A percentile compares a stretch with the other conserved stretches of the same genome.
phyloP scores from a whole-genome alignment of 2,113 vertebrate genomes.

The Andinoacara biseriatus region DNA sequence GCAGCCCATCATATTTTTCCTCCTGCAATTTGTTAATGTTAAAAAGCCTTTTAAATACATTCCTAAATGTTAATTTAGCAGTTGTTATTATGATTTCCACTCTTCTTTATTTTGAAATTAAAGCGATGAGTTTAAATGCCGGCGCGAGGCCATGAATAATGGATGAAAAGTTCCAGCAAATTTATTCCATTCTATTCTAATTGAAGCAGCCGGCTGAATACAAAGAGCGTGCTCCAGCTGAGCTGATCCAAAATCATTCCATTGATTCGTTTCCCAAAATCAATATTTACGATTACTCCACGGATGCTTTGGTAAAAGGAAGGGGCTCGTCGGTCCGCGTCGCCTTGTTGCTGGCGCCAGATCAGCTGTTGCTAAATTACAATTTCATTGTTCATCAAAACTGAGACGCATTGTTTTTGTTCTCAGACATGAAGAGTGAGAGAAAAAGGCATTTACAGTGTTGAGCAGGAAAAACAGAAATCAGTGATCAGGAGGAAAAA shows the following conservation, averaged over 20 bases:
- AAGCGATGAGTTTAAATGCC: constrained; percentile 44
- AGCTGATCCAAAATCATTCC: constrained; percentile 60
- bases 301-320: constrained; percentile 33
- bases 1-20: neutral
- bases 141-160: constrained; percentile 60
- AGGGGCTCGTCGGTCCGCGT: constrained; percentile 4
- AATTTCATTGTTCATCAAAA: constrained; percentile 11
- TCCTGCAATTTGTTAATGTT: neutral
- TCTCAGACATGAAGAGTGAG: neutral
- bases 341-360: neutral
- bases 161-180: constrained; percentile 63
- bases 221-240: constrained; percentile 60
- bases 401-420: neutral
- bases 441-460: neutral
- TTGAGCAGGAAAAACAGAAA: neutral
- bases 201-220: constrained; percentile 61
- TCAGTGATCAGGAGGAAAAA: neutral
- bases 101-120: constrained; percentile 49
- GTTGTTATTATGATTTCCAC: constrained; percentile 3
- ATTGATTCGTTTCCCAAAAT: constrained; percentile 62
- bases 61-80: constrained; percentile 39
- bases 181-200: constrained; percentile 67
- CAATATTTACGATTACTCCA: constrained; percentile 68
- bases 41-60: constrained; percentile 8
- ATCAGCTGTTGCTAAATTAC: constrained; percentile 10